A percentile compares a stretch with the other conserved stretches of the same genome.
Conservation (phyloP, 2,113 vertebrate genomes). For the Pipra filicauda region DNA sequence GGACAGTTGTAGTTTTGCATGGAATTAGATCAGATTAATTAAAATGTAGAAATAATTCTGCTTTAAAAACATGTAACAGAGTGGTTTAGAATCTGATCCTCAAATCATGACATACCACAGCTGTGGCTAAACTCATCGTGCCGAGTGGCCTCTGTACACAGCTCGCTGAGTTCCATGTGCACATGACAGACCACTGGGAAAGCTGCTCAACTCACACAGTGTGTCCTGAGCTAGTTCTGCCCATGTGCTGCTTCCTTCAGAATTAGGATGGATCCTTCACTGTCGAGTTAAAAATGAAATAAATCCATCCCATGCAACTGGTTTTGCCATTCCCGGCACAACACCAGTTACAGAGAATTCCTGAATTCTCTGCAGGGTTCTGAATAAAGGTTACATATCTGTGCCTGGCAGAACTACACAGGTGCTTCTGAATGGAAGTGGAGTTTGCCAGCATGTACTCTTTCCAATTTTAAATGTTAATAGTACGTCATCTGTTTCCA, state of each 20-base stretch:
- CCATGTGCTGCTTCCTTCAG: neutral
- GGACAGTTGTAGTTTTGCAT: neutral
- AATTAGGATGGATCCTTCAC: neutral
- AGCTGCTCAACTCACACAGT: rapidly evolving
- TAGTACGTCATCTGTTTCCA: neutral
- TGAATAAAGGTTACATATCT: neutral
- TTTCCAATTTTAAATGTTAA: neutral
- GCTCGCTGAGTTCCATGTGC: neutral
- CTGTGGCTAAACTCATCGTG: neutral
- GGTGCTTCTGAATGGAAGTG: neutral
- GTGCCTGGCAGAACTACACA: neutral
- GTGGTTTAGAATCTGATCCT: neutral
- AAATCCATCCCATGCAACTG: neutral
- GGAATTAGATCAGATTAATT: neutral
- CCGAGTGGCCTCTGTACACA: neutral
- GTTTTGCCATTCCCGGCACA: neutral
- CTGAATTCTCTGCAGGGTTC: neutral
- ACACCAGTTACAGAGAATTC: neutral
- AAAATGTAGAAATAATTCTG: neutral
- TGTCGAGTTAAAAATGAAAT: neutral
- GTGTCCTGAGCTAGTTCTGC: neutral
- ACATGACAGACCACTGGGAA: neutral
- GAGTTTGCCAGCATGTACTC: neutral
- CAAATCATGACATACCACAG: neutral
- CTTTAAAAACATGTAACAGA: neutral